Evolutionary conservation across 2,888 invertebrate species (phyloP), one percentile per base, ranked within the genome.

Genomic region (Drosophila mayaguana): DNA sequence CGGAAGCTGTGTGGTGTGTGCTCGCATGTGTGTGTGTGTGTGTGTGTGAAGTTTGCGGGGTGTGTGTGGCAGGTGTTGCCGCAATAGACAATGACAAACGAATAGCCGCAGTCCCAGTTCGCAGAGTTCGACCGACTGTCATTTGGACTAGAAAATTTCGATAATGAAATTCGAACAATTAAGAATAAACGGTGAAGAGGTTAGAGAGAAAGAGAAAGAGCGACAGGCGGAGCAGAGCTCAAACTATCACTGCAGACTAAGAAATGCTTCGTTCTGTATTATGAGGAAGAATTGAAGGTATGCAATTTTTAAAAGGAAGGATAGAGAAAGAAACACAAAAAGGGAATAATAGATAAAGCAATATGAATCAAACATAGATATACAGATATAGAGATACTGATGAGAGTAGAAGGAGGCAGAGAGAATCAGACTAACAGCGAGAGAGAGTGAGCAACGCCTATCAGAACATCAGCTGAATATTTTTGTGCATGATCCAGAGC

Each of bases 31-130:
- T 22, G 34, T 22, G 20, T 16, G 32, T 8, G 25, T 36, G 32
- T 16, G 59, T 53, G 59, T n/a, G 42, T 22, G 12, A 46, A 45
- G 34, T 9, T 22, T 50, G 18, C 40, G 9, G 36, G 32, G 22
- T 25, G 36, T n/a, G 61, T 25, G 42, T 55, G 45, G 54, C 60
- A 66, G 65, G 63, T 72, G 43, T 48, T 63, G 72, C 83, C 73
- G 61, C 81, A 80, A 77, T 77, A 79, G 79, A 77, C 79, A 79
- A 77, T 79, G 81, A 77, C 73, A 80, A 79, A 72, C 68, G 81
- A 79, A 73, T 69, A 67, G 69, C 80, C 81, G 75, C 81, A 81
- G 64, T 80, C 80, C 66, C 51, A 78, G 73, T 59, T 64, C 32
- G 20, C 22, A 28, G 25, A 38, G 48, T 73, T 62, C 54, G 54